These are phyloP conservation scores for Phyllotreta striolata DNA, from an alignment of 2,888 invertebrate species.

Conservation along the genomic window DNA sequence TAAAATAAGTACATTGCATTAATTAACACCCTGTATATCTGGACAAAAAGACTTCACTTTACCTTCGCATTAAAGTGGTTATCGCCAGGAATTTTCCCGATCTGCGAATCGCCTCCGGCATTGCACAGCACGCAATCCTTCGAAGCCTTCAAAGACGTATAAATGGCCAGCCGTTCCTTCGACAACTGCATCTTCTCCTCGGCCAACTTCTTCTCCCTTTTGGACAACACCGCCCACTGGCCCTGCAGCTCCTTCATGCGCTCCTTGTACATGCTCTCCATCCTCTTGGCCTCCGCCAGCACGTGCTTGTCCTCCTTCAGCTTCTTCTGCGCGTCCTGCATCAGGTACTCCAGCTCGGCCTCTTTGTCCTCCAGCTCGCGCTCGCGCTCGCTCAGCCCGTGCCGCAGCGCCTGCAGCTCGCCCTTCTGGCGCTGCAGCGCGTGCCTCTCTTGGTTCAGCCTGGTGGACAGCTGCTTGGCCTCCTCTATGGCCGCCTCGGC, in stretches of 20 bases:
- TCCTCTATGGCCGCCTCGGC: constrained; percentile 59
- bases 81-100: constrained; percentile 23
- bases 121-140: constrained; percentile 57
- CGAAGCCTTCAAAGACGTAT: constrained; percentile 64
- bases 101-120: constrained; percentile 43
- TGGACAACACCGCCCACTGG: constrained; percentile 65
- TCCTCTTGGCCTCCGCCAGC: constrained; percentile 59
- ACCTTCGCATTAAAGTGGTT: constrained; percentile 30
- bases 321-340: constrained; percentile 63
- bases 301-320: constrained; percentile 66
- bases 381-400: constrained; percentile 52
- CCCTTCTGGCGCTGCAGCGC: constrained; percentile 52
- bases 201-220: constrained; percentile 68
- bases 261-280: constrained; percentile 64
- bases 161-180: constrained; percentile 66
- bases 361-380: constrained; percentile 53
- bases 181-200: constrained; percentile 69
- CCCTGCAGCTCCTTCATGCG: constrained; percentile 66
- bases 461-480: constrained; percentile 58
- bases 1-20: too few relatives aligned
- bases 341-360: constrained; percentile 53
- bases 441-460: constrained; percentile 57
- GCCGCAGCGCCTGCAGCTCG: constrained; percentile 55
- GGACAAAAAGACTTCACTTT: not conserved
- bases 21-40: too few relatives aligned